Evolutionary conservation across 2,888 invertebrate species (phyloP), one percentile per base, ranked within the genome.

Genomic region (Epinotia demarniana): DNA sequence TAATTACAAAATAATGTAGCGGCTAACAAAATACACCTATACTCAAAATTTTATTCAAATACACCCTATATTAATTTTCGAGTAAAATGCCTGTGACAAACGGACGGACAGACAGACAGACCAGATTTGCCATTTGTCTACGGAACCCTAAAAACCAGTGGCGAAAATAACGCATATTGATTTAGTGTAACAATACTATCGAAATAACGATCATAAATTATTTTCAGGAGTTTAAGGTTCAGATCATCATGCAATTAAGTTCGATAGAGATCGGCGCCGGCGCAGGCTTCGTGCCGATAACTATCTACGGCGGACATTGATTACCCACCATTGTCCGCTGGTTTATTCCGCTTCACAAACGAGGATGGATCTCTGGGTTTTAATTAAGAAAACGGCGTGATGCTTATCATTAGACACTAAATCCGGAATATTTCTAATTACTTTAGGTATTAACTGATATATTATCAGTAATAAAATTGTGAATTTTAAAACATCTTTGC

Each of bases 281-380:
- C 18, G 49, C 43, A 6, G 60, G 72, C 61, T 86, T 87, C 88
- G 89, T 87, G 89, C 86, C 85, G 83, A 82, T 85, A 84, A 83
- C 81, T 68, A 72, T 75, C 77, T 79, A 78, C 82, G 83, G 87
- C 83, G 80, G 79, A 79, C 78, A 79, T 77, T 85, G 85, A 86
- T 88, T 86, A 81, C 39, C 39, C 39, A 39, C 81, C 79, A 85
- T 84, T 86, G 84, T 85, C 81, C 78, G 79, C 79, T 79, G 81
- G 77, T 79, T 82, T 82, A 83, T 84, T 86, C 81, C 78, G 79
- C 78, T 70, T 78, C 80, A 81, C 80, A 81, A 83, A 78, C 82
- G 83, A 83, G 81, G 82, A 83, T 61, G 61, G 18, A 33, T 19
- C 77, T 79, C 80, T 76, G 78, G 77, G 75, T 78, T 83, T 80